Base-by-base conservation (phyloP, 2,888 invertebrate genomes). In the Trissolcus brochymenae region DNA sequence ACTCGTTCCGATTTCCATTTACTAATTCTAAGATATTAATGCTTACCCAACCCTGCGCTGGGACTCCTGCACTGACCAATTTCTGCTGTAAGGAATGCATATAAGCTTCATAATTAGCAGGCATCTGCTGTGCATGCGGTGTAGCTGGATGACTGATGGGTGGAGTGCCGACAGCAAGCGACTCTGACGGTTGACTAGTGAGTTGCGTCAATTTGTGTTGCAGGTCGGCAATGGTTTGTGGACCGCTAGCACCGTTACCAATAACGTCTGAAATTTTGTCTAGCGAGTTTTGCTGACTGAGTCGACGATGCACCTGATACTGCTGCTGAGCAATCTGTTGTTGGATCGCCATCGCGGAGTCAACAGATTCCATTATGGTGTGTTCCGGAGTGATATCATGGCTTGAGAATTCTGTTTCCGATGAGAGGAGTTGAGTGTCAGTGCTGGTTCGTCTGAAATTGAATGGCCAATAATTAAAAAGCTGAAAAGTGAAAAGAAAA, bases 21-120 rank as follows among this genome's bases (percentile, higher is more conserved):
- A 25, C 25, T 0, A 25, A 25, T 43, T 43, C 43, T 6, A 43
- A 43, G 43, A 25, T 43, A 11, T 43, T 9, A 9, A 43, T 46
- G n/a, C 80, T 82, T 70, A 86, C 87, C 81, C 84, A 79, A 53
- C 82, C 64, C 72, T 86, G 86, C 13, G 81, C 64, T 9, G 35
- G 35, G 11, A 35, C 35, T 35, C 89, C 89, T 60, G 90, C 87
- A 49, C 89, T 90, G 35, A 92, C 91, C 46, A 94, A 90, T 85
- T 94, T 94, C 85, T 94, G 94, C 82, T 94, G 94, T 78, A 94
- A 89, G 56, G 92, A 92, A 82, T 93, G 91, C 91, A 94, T 92
- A 86, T 94, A 94, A 55, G 92, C 91, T 85, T 91, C 93, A 87
- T 94, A 93, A 60, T 83, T 82, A 7, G 82, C 83, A 14, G 82